These are phyloP conservation scores for Octomys mimax DNA, from an alignment of 2,797 vertebrate genomes.

Conservation along the genomic window DNA sequence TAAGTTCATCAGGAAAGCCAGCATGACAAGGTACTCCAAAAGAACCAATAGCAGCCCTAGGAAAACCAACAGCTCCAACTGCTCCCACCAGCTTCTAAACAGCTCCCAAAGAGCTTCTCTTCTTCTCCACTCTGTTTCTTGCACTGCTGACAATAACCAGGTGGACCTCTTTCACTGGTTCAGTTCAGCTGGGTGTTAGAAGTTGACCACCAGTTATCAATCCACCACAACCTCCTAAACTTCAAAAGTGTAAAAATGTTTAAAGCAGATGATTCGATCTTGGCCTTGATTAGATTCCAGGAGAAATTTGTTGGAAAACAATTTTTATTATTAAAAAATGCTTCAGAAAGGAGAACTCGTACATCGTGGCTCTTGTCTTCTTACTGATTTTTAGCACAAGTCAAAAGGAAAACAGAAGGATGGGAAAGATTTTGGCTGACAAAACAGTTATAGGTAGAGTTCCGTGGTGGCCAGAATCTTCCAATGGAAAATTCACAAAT, in stretches of 20 bases:
- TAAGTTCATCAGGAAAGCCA: no score
- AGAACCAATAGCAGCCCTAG: no score
- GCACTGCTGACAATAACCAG: no score
- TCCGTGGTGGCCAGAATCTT: not conserved
- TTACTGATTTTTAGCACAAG: slow-evolving; percentile 32
- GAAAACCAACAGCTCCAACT: no score
- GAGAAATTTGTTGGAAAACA: not conserved
- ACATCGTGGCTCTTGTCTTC: slow-evolving; percentile 6
- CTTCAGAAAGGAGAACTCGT: not conserved
- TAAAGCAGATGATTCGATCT: not conserved
- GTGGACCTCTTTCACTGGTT: no score
- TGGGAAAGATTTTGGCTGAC: not conserved
- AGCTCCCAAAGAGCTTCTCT: no score
- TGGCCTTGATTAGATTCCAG: not conserved
- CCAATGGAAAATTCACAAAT: slow-evolving; percentile 27
- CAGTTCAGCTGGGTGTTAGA: no score
- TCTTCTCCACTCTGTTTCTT: no score
- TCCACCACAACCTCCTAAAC: not conserved
- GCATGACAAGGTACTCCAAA: no score
- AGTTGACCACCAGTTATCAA: no score
- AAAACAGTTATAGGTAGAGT: slow-evolving; percentile 19
- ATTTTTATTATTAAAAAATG: not conserved
- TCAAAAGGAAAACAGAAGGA: slow-evolving; percentile 13
- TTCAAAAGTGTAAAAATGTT: not conserved
- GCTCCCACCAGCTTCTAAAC: no score